Percentiles rank a stretch among this genome's conserved stretches.
Conservation (phyloP, 2,113 vertebrate genomes). For the Corythornis vintsioides region DNA sequence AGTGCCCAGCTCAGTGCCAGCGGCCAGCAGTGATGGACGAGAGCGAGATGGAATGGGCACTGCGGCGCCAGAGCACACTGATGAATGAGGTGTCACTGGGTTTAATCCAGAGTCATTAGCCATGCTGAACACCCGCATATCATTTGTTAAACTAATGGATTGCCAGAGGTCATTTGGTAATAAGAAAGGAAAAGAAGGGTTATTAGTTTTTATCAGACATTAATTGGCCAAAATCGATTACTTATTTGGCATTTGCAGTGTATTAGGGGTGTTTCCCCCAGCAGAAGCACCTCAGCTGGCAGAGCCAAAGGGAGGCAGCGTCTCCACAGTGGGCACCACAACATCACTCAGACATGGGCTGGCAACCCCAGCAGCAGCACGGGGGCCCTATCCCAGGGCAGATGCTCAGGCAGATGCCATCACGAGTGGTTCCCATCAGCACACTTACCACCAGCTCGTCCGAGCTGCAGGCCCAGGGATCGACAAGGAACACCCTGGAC, state of each 20-base stretch:
- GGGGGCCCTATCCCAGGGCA: accelerated
- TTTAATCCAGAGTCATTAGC: conserved; percentile 45
- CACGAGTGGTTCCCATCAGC: accelerated
- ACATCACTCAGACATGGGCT: accelerated
- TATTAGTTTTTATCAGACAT: conserved; percentile 59
- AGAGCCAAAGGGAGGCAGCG: neutral
- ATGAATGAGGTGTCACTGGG: neutral
- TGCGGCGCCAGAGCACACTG: neutral
- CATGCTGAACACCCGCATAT: neutral
- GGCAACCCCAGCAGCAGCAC: accelerated
- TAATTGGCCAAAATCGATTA: conserved; percentile 60
- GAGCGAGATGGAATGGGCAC: neutral
- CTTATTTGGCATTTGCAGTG: neutral
- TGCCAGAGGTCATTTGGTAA: conserved; percentile 60
- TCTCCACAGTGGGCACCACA: neutral
- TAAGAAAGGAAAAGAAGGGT: conserved; percentile 44
- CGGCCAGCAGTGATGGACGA: neutral
- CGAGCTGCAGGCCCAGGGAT: neutral
- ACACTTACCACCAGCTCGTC: accelerated
- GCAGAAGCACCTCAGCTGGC: accelerated
- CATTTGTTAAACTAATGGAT: conserved; percentile 57
- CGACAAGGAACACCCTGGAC: accelerated
- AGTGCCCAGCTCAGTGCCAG: accelerated
- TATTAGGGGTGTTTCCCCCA: neutral
- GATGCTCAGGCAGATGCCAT: accelerated